Evolutionary conservation across 2,888 invertebrate species (phyloP).

Genomic region (Herminia tarsipennalis): DNA sequence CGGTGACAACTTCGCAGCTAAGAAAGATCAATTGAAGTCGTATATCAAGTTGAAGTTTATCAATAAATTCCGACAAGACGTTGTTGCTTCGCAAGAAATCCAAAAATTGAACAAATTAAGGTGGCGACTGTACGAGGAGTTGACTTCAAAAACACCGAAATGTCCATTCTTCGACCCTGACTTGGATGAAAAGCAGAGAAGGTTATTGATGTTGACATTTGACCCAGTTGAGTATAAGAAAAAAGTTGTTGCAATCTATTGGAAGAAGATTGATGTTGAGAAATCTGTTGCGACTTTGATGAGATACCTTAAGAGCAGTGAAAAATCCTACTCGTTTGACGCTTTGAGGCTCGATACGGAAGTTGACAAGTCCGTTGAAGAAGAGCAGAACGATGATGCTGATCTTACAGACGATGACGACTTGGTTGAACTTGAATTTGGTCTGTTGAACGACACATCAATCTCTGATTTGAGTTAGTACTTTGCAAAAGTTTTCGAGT

Average conservation of each 20-base stretch:
- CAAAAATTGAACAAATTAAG: conserved; percentile 47
- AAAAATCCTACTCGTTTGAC: conserved; percentile 52
- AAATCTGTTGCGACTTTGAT: conserved; percentile 49
- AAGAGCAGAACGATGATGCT: conserved; percentile 42
- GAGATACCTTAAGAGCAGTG: conserved; percentile 48
- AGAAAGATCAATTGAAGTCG: conserved; percentile 44
- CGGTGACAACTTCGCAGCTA: conserved; percentile 38
- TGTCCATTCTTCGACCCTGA: conserved; percentile 1
- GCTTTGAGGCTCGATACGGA: conserved; percentile 45
- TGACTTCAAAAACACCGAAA: conserved; percentile 10
- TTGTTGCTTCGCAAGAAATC: conserved; percentile 40
- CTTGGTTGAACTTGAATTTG: too few relatives aligned
- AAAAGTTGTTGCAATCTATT: conserved; percentile 15
- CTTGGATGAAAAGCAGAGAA: conserved; percentile 42
- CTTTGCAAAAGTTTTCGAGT: too few relatives aligned
- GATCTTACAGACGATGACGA: conserved; percentile 46
- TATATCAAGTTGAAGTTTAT: conserved; percentile 51
- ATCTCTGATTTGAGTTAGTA: too few relatives aligned
- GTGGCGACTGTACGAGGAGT: conserved; percentile 34
- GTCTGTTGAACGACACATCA: too few relatives aligned
- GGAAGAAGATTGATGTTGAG: conserved; percentile 41
- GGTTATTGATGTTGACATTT: conserved; percentile 38
- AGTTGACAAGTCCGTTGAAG: conserved; percentile 30
- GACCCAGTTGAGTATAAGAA: conserved; percentile 38
- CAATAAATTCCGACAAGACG: conserved; percentile 28